Evolutionary conservation across 1,140 invertebrate species (phyloP), one percentile per base, ranked within the genome.

Genomic region (Eubasilissa regina): DNA sequence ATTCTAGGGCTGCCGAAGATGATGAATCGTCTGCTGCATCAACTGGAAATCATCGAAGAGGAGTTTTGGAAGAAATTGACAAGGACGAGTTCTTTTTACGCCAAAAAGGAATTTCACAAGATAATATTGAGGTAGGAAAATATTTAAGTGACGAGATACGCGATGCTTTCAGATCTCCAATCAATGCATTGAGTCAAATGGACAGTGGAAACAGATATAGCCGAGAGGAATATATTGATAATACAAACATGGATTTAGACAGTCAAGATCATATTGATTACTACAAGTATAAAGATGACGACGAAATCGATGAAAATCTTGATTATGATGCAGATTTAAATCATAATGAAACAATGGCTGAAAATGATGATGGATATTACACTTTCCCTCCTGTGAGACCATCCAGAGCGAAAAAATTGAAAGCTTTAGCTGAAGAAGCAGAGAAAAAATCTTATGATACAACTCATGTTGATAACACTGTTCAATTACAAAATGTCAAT

Each of bases 1-100:
- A 74, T 13, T 15, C 43, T 13, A 43, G 51, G 9, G 55, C 44
- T 13, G 72, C 19, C 0, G 81, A 82, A 68, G 81, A 82, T 47
- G 84, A 85, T 56, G 80, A 82, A 48, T 81, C 78, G 0, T 83
- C 80, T 55, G 75, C 82, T 4, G 82, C 80, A 12, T 79, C 82
- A 35, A 86, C 87, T 53, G 87, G 86, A 0, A 84, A 91, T 70
- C 83, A 87, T 17, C 84, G 90, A 53, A 88, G 88, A 8, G 93
- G 93, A 0, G 93, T 95, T 0, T 91, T 96, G 79, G 95, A 96
- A 86, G 94, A 96, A 87, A 95, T 96, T 75, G 93, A 96, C 84
- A 95, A 95, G 3, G 95, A 97, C 85, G 94, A 96, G 87, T 96
- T 96, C 87, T 96, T 96, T 85, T 87, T 96, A 58, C 89, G 94